Base-by-base conservation (phyloP, 2,113 vertebrate species). In the Callithrix jacchus region DNA sequence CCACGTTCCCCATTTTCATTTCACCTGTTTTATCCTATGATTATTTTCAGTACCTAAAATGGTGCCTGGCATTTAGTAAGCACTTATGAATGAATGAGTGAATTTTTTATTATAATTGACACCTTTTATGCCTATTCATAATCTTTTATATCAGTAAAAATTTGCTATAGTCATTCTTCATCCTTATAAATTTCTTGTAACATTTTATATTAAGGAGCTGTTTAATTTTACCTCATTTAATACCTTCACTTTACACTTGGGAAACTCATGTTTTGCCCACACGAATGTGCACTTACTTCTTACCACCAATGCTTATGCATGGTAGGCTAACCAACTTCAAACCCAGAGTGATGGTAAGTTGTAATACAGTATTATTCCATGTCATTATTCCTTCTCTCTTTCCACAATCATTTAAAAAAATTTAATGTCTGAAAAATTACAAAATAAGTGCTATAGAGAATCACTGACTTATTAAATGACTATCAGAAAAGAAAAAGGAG, bases 391-490 rank as follows among this genome's bases (percentile, higher is more conserved):
- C 21, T 20, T 80, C 32, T 86, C 49, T 97, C 23, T 61, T 87
- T 80, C 52, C 8, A 68, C 18, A 89, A 10, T 58, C 13, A 32
- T 56, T 64, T 87, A 88, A 96, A 95, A 84, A 85, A 85, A 85
- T 88, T 71, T 92, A 90, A 40, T 85, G 3, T 56, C 49, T 94
- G 35, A 93, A 95, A 90, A 97, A 73, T 30, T 70, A 49, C 45
- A 45, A 71, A 66, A 8, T 37, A 87, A 54, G 3, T 61, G 25
- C 35, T 84, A 77, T 37, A 71, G 66, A 86, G 77, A 85, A 84
- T 76, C 35, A 64, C 9, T 71, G 49, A 37, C 66, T 93, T 91
- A 92, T 45, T 77, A 30, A 95, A 77, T 81, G 45, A 23, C 45
- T 81, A 70, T n/a, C 21, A 42, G 54, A 23, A 82, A 93, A 77